A percentile compares a stretch with the other conserved stretches of the same genome.
Conservation (phyloP, 2,888 invertebrate genomes). For the Drosophila bunnanda region DNA sequence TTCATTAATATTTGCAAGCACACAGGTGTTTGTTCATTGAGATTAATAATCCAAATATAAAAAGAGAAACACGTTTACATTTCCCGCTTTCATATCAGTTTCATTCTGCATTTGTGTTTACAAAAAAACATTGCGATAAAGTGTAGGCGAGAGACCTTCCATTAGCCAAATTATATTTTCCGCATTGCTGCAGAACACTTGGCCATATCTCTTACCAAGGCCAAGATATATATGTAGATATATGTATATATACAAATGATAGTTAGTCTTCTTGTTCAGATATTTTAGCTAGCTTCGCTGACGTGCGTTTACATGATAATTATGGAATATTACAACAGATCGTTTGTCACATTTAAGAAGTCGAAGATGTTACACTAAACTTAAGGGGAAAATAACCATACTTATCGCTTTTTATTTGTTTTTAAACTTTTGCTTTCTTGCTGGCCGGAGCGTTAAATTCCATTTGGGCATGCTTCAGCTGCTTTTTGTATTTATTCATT, state of each 20-base stretch:
- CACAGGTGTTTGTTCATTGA: conserved; percentile 7
- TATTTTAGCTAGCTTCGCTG: conserved; percentile 5
- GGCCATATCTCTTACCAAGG: not conserved
- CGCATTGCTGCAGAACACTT: conserved; percentile 26
- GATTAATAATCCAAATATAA: not conserved
- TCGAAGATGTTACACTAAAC: not conserved
- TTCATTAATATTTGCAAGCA: not conserved
- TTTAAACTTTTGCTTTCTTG: conserved; percentile 19
- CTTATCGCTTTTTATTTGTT: not conserved
- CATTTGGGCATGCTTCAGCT: conserved; percentile 38
- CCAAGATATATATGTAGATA: not conserved
- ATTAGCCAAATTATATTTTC: conserved; percentile 31
- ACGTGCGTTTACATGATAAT: conserved; percentile 14
- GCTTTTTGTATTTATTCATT: conserved; percentile 25
- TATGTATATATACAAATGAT: conserved; percentile 1
- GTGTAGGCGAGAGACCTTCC: conserved; percentile 7
- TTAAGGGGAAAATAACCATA: not conserved
- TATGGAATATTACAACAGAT: conserved; percentile 12
- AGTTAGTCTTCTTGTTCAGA: not conserved
- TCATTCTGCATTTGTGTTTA: not conserved
- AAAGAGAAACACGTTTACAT: conserved; percentile 1
- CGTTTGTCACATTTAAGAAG: conserved; percentile 36
- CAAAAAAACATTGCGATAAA: conserved; percentile 9
- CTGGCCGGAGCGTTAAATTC: conserved; percentile 42
- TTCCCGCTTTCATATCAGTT: conserved; percentile 13